phyloP scores from a whole-genome alignment of 2,113 vertebrate species.

The Callocephalon fimbriatum region DNA sequence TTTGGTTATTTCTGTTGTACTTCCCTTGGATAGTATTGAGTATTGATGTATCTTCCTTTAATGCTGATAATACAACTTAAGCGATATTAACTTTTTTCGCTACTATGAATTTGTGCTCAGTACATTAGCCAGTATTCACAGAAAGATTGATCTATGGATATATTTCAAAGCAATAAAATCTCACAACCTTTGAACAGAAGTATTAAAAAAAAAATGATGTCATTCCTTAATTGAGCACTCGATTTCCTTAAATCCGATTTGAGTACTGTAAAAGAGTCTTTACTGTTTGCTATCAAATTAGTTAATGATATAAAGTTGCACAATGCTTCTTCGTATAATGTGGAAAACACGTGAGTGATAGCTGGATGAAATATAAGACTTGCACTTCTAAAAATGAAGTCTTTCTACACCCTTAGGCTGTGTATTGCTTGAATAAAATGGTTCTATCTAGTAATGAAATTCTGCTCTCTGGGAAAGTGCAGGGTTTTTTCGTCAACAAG shows the following conservation, averaged over 20 bases:
- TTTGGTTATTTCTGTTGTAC: not conserved
- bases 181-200: not conserved
- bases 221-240: not conserved
- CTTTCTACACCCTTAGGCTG: not conserved
- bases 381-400: not conserved
- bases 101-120: not conserved
- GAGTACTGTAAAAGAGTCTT: not conserved
- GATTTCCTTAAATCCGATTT: not conserved
- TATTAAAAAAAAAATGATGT: not conserved
- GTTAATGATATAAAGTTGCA: not conserved
- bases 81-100: not conserved
- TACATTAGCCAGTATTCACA: not conserved
- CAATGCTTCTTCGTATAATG: not conserved
- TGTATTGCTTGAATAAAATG: not conserved
- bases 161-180: not conserved
- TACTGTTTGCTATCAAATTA: not conserved
- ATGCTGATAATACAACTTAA: not conserved
- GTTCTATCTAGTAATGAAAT: not conserved
- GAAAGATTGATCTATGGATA: not conserved
- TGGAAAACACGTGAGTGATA: not conserved
- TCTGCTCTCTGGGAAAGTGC: not conserved
- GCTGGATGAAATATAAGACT: accelerated
- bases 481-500: not conserved
- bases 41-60: not conserved
- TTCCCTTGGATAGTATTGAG: not conserved